Conservation (phyloP, 2,797 vertebrate genomes). For the Enteromius mattozi region DNA sequence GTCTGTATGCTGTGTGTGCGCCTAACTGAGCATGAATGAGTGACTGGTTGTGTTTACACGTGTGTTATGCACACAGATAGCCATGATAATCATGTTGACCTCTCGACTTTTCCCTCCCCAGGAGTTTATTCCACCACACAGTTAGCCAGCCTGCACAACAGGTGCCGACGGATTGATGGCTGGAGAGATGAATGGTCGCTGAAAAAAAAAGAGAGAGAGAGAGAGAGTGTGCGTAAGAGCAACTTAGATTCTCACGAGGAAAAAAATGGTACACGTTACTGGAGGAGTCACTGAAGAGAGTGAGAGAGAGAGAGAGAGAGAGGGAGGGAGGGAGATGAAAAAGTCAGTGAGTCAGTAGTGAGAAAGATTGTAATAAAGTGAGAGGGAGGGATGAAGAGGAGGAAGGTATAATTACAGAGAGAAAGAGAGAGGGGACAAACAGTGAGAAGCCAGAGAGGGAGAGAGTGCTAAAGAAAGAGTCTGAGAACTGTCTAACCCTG, state of each 20-base stretch:
- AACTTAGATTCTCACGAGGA: constrained; percentile 50
- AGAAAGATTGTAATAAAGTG: constrained; percentile 78
- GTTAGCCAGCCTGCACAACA: constrained; percentile 53
- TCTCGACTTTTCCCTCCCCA: constrained; percentile 32
- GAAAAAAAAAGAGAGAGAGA: constrained; percentile 20
- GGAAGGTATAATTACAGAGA: constrained; percentile 82
- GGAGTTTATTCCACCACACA: constrained; percentile 37
- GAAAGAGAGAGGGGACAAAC: constrained; percentile 65
- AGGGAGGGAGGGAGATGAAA: constrained; percentile 58
- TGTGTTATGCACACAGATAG: constrained; percentile 41
- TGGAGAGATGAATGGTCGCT: constrained; percentile 48
- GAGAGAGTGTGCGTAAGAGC: constrained; percentile 47
- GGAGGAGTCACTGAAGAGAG: constrained; percentile 61
- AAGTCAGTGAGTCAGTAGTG: constrained; percentile 66
- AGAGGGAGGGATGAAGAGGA: constrained; percentile 72
- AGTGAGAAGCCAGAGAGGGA: constrained; percentile 63
- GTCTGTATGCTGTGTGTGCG: constrained; percentile 7
- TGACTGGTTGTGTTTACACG: constrained; percentile 43
- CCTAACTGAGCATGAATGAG: constrained; percentile 37
- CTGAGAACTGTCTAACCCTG: constrained; percentile 77
- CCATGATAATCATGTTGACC: constrained; percentile 47
- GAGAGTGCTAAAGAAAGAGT: constrained; percentile 60
- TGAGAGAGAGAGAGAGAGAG: constrained; percentile 39
- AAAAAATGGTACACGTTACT: constrained; percentile 62
- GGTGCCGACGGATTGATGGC: constrained; percentile 56